Evolutionary conservation across 2,113 vertebrate species (phyloP).

Genomic region (Megatriorchis doriae): DNA sequence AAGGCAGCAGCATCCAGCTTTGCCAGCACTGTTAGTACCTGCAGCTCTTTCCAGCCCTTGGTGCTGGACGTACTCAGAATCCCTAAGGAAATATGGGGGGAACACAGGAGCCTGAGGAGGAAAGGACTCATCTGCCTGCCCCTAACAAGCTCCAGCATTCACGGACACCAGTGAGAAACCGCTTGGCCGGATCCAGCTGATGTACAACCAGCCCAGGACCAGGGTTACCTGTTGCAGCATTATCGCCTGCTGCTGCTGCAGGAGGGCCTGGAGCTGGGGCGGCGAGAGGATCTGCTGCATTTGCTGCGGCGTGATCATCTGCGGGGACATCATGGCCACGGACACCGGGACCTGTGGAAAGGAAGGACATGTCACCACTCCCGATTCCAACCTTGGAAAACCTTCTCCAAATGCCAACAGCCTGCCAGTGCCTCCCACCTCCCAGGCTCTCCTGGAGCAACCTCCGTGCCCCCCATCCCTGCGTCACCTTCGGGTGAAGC

Average conservation of each 20-base stretch:
- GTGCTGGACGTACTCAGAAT: neutral
- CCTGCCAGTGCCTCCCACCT: neutral
- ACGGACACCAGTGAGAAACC: rapidly evolving
- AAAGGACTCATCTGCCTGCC: neutral
- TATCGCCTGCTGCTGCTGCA: conserved; percentile 96
- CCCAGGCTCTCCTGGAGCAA: neutral
- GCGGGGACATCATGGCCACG: conserved; percentile 98
- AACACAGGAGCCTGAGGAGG: neutral
- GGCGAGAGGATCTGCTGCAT: conserved; percentile 99
- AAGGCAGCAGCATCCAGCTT: neutral
- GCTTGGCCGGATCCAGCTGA: rapidly evolving
- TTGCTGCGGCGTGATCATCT: conserved; percentile 98
- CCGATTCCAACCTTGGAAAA: neutral
- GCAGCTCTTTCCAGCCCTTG: neutral
- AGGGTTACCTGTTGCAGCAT: conserved; percentile 95
- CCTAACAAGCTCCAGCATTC: neutral
- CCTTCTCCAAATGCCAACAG: rapidly evolving
- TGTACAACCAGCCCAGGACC: neutral
- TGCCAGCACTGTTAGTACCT: neutral
- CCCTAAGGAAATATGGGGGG: neutral
- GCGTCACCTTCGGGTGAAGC: neutral
- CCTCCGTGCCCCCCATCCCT: rapidly evolving
- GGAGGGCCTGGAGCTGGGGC: conserved; percentile 92
- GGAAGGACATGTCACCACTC: neutral
- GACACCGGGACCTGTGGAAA: conserved; percentile 88